Evolutionary conservation across 2,888 invertebrate genomes (phyloP).

Genomic region (Mesochorus sp.): DNA sequence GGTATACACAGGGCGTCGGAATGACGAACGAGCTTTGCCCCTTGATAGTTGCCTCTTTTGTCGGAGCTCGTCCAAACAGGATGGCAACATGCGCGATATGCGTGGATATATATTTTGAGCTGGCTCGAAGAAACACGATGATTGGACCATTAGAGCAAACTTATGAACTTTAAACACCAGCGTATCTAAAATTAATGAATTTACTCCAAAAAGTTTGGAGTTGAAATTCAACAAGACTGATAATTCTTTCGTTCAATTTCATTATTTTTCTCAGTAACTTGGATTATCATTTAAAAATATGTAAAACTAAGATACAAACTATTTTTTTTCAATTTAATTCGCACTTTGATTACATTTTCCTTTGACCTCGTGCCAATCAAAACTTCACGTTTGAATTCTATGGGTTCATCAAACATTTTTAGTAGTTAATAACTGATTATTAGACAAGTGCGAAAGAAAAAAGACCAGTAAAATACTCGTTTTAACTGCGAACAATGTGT

Average conservation of each 20-base stretch:
- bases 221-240: too few species aligned
- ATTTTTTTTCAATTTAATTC: too few species aligned
- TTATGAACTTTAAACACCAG: not conserved
- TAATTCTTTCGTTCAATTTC: too few species aligned
- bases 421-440: not conserved
- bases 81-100: constrained; percentile 48
- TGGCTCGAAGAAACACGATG: not conserved
- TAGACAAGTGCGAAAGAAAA: constrained; percentile 16
- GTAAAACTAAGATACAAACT: too few species aligned
- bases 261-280: too few species aligned
- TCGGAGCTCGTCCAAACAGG: constrained; percentile 61
- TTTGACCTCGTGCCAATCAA: too few species aligned
- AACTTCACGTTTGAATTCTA: too few species aligned
- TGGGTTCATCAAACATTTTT: too few species aligned
- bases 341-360: too few species aligned
- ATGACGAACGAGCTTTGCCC: constrained; percentile 33
- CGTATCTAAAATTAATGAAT: too few species aligned
- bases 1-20: constrained; percentile 23
- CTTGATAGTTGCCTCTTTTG: constrained; percentile 53
- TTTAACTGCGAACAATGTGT: constrained; percentile 62
- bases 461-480: constrained; percentile 44
- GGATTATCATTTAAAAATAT: too few species aligned
- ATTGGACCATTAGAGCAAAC: not conserved
- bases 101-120: not conserved
- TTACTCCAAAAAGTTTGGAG: too few species aligned